These are phyloP conservation scores for Pseudolaguvia tuberculata DNA, from an alignment of 2,113 vertebrate genomes.

Conservation along the genomic window DNA sequence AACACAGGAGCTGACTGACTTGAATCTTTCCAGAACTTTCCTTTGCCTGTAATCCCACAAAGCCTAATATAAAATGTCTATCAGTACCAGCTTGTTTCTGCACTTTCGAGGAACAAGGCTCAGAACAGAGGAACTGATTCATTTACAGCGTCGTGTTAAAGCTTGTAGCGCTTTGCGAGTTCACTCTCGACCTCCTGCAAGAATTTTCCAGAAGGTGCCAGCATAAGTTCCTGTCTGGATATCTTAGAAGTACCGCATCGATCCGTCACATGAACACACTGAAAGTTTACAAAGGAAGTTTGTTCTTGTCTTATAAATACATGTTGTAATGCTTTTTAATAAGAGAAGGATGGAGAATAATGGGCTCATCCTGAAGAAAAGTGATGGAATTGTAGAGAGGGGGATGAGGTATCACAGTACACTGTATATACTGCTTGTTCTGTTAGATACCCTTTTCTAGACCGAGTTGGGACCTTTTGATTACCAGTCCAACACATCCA, in stretches of 20 bases:
- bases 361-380: no score
- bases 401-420: no score
- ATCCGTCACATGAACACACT: not conserved
- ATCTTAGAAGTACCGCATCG: constrained; percentile 1
- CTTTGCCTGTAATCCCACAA: constrained; percentile 1
- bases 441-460: no score
- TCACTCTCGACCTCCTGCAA: constrained; percentile 21
- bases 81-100: not conserved
- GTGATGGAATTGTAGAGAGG: no score
- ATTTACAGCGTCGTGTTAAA: constrained; percentile 57
- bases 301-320: not conserved
- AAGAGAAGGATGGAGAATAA: no score
- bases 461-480: no score
- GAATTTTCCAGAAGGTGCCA: constrained; percentile 38
- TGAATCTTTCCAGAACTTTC: not conserved
- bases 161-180: constrained; percentile 4
- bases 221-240: not conserved
- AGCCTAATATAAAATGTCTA: not conserved
- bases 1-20: constrained; percentile 5
- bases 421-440: no score
- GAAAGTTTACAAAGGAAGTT: not conserved
- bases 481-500: no score
- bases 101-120: constrained; percentile 1
- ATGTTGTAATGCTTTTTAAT: not conserved
- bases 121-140: constrained; percentile 49